Evolutionary conservation across 2,113 vertebrate genomes (phyloP).

Genomic region (Muntiacus muntjak): DNA sequence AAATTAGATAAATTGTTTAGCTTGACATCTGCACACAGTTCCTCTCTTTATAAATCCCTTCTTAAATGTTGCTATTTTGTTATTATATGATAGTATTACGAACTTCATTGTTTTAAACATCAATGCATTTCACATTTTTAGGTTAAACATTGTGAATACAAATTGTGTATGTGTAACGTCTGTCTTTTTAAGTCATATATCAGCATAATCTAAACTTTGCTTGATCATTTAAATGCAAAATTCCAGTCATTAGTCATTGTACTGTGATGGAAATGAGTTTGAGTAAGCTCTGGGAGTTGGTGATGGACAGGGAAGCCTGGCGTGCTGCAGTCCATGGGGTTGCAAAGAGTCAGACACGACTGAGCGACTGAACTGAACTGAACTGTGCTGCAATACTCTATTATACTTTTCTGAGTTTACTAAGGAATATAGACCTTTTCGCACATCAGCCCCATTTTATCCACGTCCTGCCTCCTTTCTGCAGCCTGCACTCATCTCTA

Average conservation of each 20-base stretch:
- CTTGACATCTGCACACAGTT: not conserved
- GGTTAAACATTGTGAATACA: not conserved
- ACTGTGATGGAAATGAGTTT: not conserved
- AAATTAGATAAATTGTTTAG: not conserved
- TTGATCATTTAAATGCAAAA: conserved; percentile 39
- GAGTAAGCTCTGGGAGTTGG: not conserved
- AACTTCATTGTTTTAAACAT: conserved; percentile 7
- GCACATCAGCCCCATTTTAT: not conserved
- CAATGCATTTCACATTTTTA: conserved; percentile 39
- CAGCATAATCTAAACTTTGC: not conserved
- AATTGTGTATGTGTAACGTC: not conserved
- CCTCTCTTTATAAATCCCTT: not conserved
- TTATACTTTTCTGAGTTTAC: conserved; percentile 33
- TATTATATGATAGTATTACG: not conserved
- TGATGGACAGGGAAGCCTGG: not conserved
- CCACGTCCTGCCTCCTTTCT: not conserved
- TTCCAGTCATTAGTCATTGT: conserved; percentile 19
- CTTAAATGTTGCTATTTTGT: conserved; percentile 24
- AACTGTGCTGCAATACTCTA: not conserved
- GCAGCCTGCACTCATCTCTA: not conserved
- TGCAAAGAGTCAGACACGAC: not conserved
- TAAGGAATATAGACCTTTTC: conserved; percentile 29
- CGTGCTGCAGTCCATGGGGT: not conserved
- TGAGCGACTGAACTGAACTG: not conserved
- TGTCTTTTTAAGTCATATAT: conserved; percentile 7